A percentile compares a stretch with the other conserved stretches of the same genome.
phyloP scores from a whole-genome alignment of 2,888 invertebrate species.

The Pristionchus maxplancki region DNA sequence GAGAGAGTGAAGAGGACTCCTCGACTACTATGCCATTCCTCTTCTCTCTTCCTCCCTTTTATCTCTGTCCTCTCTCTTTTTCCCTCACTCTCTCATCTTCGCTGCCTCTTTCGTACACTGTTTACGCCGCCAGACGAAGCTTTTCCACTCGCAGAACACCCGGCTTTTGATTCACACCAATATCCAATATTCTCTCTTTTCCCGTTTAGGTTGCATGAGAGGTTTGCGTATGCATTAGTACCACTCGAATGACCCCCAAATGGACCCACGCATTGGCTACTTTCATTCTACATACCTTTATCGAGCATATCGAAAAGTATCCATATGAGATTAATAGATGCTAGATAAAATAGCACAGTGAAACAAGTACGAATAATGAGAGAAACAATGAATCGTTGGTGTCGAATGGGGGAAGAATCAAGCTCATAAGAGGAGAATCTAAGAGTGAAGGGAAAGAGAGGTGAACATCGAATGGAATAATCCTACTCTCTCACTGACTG shows the following conservation, averaged over 20 bases:
- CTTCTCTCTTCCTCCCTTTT: constrained; percentile 22
- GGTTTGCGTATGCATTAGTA: constrained; percentile 40
- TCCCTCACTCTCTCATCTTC: neutral
- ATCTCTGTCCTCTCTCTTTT: neutral
- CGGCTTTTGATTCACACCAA: neutral
- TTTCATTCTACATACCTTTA: constrained; percentile 12
- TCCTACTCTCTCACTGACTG: constrained; percentile 28
- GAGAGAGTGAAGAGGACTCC: neutral
- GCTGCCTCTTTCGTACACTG: constrained; percentile 43
- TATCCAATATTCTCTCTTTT: neutral
- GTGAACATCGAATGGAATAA: constrained; percentile 14
- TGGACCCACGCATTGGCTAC: neutral
- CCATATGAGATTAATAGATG: constrained; percentile 7
- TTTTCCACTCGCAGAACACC: constrained; percentile 27
- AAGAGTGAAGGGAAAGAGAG: neutral
- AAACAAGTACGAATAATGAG: constrained; percentile 32
- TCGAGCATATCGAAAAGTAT: constrained; percentile 33
- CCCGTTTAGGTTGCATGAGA: neutral
- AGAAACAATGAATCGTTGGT: constrained; percentile 12
- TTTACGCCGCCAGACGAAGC: constrained; percentile 2
- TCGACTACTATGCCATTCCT: neutral
- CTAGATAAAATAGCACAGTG: constrained; percentile 33
- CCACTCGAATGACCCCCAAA: constrained; percentile 21
- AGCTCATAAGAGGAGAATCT: constrained; percentile 40
- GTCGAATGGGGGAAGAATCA: constrained; percentile 11